Conservation (phyloP, 2,888 invertebrate species). For the Empis livida region DNA sequence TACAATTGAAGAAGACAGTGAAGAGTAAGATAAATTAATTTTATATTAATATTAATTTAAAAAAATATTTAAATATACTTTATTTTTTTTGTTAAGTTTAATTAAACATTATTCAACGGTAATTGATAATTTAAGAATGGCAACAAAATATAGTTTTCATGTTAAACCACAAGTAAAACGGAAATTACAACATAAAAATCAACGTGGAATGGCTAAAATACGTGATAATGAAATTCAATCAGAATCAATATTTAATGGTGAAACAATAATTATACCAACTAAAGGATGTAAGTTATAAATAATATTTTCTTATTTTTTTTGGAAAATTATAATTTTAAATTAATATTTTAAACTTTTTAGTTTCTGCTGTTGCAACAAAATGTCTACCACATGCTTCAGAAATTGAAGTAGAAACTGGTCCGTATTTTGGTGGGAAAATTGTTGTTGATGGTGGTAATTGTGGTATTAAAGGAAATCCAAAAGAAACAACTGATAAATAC, state of each 20-base stretch:
- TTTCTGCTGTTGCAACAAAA: slow-evolving; percentile 68
- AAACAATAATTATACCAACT: slow-evolving; percentile 61
- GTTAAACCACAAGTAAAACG: slow-evolving; percentile 47
- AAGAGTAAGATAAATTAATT: slow-evolving; percentile 12
- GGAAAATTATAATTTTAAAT: background rate
- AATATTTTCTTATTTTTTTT: slow-evolving; percentile 1
- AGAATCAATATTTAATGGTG: slow-evolving; percentile 44
- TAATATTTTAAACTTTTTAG: slow-evolving; percentile 33
- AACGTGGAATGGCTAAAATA: slow-evolving; percentile 17
- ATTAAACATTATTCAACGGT: slow-evolving; percentile 43
- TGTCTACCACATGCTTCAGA: slow-evolving; percentile 70
- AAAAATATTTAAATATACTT: slow-evolving; percentile 1
- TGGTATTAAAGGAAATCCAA: slow-evolving; percentile 59
- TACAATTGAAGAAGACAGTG: slow-evolving; percentile 12
- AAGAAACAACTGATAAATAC: slow-evolving; percentile 59
- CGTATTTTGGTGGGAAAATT: slow-evolving; percentile 65
- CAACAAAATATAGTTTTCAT: slow-evolving; percentile 69
- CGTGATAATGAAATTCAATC: slow-evolving; percentile 31
- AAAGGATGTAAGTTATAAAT: slow-evolving; percentile 66
- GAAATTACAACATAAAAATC: slow-evolving; percentile 29
- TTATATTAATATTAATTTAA: background rate
- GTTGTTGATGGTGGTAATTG: slow-evolving; percentile 60
- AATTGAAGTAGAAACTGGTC: slow-evolving; percentile 71
- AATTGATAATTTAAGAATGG: slow-evolving; percentile 62
- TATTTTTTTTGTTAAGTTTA: slow-evolving; percentile 14